Evolutionary conservation across 2,113 vertebrate species (phyloP).

Genomic region (Serinus canaria): DNA sequence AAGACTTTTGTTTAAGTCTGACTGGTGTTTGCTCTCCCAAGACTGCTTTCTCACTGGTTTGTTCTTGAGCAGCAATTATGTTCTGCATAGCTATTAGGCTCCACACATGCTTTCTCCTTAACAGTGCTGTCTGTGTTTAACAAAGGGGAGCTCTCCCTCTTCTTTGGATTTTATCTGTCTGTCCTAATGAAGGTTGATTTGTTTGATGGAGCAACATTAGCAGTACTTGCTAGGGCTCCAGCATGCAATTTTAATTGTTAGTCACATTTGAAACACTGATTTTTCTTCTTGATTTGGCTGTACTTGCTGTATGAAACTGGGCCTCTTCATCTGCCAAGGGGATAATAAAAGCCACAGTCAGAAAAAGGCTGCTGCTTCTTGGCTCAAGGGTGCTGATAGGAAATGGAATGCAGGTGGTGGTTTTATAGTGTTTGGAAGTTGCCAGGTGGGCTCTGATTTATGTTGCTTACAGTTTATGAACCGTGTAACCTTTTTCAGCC

Average conservation of each 20-base stretch:
- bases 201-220: background rate
- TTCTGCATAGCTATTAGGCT: background rate
- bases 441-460: slow-evolving; percentile 7
- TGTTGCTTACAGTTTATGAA: background rate
- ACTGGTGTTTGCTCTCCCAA: background rate
- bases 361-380: background rate
- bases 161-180: background rate
- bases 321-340: background rate
- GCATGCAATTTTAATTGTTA: background rate
- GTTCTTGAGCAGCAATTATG: background rate
- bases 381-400: background rate
- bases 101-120: background rate
- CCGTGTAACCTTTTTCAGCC: background rate
- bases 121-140: background rate
- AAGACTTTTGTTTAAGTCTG: background rate
- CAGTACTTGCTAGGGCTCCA: background rate
- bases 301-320: background rate
- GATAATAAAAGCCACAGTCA: background rate
- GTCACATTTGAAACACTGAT: background rate
- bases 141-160: background rate
- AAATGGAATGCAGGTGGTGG: slow-evolving; percentile 13
- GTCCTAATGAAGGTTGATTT: background rate
- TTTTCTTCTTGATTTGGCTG: background rate
- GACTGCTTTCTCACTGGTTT: background rate
- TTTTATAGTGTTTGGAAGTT: background rate